Percentiles rank a stretch among this genome's conserved stretches.
Conservation (phyloP, 2,113 vertebrate species). For the Suncus etruscus region DNA sequence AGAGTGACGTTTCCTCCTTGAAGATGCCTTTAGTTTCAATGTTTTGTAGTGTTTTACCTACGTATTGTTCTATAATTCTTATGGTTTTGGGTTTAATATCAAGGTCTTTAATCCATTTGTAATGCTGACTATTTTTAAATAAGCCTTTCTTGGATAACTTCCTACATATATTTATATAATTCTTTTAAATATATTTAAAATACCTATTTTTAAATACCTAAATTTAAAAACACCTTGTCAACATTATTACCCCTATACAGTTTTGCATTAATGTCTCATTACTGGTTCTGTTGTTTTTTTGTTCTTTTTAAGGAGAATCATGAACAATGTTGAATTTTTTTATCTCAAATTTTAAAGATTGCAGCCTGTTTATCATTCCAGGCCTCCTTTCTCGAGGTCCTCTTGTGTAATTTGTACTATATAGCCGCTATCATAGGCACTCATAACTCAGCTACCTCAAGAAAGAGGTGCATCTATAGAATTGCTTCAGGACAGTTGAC, state of each 20-base stretch:
- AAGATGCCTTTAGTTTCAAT: too few species aligned
- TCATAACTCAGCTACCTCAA: background rate
- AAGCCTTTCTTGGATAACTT: slow-evolving; percentile 11
- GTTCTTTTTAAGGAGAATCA: slow-evolving; percentile 34
- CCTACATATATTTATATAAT: background rate
- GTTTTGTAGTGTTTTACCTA: too few species aligned
- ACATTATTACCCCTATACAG: background rate
- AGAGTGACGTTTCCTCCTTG: too few species aligned
- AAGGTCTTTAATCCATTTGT: too few species aligned
- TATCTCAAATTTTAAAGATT: slow-evolving; percentile 49
- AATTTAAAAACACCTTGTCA: background rate
- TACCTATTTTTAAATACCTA: too few species aligned
- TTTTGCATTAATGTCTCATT: background rate
- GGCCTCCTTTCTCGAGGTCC: background rate
- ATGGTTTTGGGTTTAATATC: too few species aligned
- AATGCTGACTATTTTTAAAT: slow-evolving; percentile 58
- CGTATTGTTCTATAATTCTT: too few species aligned
- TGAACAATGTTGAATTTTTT: background rate
- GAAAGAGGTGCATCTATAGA: background rate
- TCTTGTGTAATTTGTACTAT: background rate
- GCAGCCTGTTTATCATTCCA: background rate
- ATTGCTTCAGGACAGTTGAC: background rate
- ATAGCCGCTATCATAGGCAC: background rate
- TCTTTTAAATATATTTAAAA: too few species aligned
- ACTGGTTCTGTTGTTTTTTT: background rate